A percentile compares a stretch with the other conserved stretches of the same genome.
Evolutionary conservation across 2,113 vertebrate genomes (phyloP).

Genomic region (Lepisosteus oculatus): DNA sequence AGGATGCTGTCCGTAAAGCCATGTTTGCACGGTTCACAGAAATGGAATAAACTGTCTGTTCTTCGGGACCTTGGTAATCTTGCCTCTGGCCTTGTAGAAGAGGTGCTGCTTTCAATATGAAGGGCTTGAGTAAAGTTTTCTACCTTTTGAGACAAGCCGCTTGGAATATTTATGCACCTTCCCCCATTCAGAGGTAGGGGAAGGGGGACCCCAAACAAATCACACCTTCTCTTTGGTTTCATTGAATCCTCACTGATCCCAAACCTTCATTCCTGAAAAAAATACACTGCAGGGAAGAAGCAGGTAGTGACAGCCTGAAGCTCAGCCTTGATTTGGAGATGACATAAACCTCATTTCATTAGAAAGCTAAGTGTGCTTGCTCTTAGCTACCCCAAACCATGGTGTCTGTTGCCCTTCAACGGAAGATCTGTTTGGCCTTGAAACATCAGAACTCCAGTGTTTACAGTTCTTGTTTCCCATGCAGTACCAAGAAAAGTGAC

Average conservation of each 20-base stretch:
- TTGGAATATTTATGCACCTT: neutral
- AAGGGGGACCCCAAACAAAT: neutral
- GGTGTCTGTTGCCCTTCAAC: neutral
- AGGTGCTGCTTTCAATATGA: neutral
- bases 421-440: conserved; percentile 3
- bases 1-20: conserved; percentile 95
- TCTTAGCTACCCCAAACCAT: neutral
- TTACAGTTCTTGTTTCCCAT: neutral
- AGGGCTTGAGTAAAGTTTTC: neutral
- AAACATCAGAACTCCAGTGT: neutral
- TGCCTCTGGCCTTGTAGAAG: neutral
- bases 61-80: neutral
- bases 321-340: neutral
- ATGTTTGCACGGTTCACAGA: conserved; percentile 98
- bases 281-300: neutral
- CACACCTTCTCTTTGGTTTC: neutral
- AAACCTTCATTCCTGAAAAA: no score
- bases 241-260: neutral
- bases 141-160: neutral
- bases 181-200: neutral
- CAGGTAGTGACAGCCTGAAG: neutral
- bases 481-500: neutral
- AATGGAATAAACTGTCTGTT: conserved; percentile 72
- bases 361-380: neutral
- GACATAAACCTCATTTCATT: neutral